Percentiles rank a stretch among this genome's conserved stretches.
Conservation (phyloP, 2,113 vertebrate genomes). For the Gorsachius goisagi region DNA sequence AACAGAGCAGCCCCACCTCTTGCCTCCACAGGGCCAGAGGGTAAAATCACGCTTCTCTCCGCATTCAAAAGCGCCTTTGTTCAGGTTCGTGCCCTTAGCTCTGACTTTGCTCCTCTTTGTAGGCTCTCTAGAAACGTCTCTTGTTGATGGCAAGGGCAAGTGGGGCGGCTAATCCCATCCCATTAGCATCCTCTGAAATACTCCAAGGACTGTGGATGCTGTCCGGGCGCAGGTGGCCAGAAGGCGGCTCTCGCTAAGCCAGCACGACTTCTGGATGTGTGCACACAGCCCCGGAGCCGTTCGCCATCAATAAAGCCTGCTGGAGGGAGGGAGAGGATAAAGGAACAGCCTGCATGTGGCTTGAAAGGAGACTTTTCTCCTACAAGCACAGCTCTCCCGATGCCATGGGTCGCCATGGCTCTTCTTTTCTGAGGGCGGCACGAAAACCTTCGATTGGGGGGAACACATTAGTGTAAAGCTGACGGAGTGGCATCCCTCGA, state of each 20-base stretch:
- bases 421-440: not conserved
- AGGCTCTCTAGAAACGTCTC: conserved; percentile 1
- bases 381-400: not conserved
- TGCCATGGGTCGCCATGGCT: not conserved
- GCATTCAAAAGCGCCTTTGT: conserved; percentile 28
- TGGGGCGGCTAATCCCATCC: not conserved
- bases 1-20: conserved; percentile 20
- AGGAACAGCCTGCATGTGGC: not conserved
- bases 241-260: not conserved
- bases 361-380: not conserved
- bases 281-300: not conserved
- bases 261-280: not conserved
- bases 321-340: not conserved
- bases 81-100: not conserved
- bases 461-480: accelerated
- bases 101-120: not conserved
- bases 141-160: conserved; percentile 20
- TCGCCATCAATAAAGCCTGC: not conserved
- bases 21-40: not conserved
- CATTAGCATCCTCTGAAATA: conserved; percentile 24
- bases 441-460: not conserved
- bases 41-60: not conserved
- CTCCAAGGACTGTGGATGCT: not conserved
- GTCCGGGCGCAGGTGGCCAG: not conserved
- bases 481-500: not conserved